Conservation (phyloP, 2,113 vertebrate genomes). For the Clarias macrocephalus region DNA sequence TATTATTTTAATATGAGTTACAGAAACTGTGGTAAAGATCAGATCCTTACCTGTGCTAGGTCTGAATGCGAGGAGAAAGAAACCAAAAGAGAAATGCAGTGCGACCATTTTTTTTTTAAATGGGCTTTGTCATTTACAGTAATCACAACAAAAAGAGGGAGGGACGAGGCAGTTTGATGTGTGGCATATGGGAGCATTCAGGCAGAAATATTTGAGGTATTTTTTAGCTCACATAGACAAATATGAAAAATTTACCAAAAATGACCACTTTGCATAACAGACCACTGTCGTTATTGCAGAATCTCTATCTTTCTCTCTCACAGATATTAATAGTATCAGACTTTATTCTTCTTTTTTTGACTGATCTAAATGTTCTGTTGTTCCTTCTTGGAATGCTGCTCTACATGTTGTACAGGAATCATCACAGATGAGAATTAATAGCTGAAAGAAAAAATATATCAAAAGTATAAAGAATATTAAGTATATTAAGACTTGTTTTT, state of each 20-base stretch:
- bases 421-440: background rate
- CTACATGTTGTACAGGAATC: background rate
- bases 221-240: background rate
- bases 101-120: background rate
- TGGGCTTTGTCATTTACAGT: background rate
- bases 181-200: background rate
- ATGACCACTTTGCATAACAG: too few relatives aligned
- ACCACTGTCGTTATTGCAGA: too few relatives aligned
- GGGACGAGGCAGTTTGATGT: background rate
- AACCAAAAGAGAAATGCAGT: background rate
- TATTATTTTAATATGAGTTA: too few relatives aligned
- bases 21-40: too few relatives aligned
- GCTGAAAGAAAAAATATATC: background rate
- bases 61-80: background rate
- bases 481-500: too few relatives aligned
- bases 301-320: too few relatives aligned
- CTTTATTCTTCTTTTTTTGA: too few relatives aligned
- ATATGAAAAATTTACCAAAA: too few relatives aligned
- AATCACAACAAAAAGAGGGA: background rate
- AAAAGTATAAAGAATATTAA: background rate
- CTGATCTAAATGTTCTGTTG: too few relatives aligned
- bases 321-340: too few relatives aligned
- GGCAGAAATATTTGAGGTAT: background rate
- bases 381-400: too few relatives aligned
- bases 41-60: background rate